Base-by-base conservation (phyloP, 2,797 vertebrate species). In the Squalus acanthias region DNA sequence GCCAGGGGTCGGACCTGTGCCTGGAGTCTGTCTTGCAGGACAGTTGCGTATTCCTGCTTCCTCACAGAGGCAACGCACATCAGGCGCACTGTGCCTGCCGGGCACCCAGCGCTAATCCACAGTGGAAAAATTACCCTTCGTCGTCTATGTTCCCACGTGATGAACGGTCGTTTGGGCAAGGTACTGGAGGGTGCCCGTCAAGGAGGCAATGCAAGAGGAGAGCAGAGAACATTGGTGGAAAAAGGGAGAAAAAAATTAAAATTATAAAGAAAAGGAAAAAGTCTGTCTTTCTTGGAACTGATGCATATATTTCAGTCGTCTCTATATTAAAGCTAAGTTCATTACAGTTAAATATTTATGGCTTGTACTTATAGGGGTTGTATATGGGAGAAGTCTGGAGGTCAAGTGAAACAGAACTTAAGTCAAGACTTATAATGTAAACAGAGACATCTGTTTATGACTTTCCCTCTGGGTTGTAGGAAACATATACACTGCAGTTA, bases 401-500 rank as follows among this genome's bases (percentile, higher is more conserved):
- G 98, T 98, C 98, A 98, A 98, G 97, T 98, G 97, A 98, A 98
- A 98, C 98, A 97, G 98, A 98, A 97, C 97, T 97, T 39, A 97
- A 98, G 98, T 98, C 98, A 98, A 97, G 97, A 96, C 96, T 97
- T 97, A 96, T 97, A 98, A 98, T 97, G 97, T 98, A 98, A 98
- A 98, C 97, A 98, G 97, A 96, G 97, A 97, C 98, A 98, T 98
- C 98, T 98, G 98, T 98, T 96, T 97, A 97, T 96, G 29, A 98
- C 97, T 98, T 98, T 97, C 97, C 98, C 97, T 96, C 97, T 96
- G 97, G 96, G 96, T 97, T 96, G 96, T 95, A 94, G 97, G 96
- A 96, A 97, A 96, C 97, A 97, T 97, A 96, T 96, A 97, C 96
- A 97, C 96, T 96, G 97, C 96, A 96, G 96, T 89, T 95, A 96